Evolutionary conservation across 2,888 invertebrate species (phyloP).

Genomic region (Pseudococcus jackbeardsleyi): DNA sequence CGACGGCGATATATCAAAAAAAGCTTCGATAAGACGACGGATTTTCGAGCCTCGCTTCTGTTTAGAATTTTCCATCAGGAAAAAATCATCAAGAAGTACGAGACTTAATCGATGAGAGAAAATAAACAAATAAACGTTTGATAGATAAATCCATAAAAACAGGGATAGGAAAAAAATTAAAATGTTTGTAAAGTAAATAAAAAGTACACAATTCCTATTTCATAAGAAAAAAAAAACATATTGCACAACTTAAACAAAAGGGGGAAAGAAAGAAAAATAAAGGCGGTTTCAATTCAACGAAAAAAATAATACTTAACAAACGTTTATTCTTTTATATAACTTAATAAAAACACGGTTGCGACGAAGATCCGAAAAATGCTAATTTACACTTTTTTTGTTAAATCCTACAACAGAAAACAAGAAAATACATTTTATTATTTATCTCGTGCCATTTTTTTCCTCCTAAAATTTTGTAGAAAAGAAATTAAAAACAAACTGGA

Average conservation of each 20-base stretch:
- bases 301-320: constrained; percentile 5
- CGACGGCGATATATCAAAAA: neutral
- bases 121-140: constrained; percentile 41
- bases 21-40: neutral
- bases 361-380: constrained; percentile 45
- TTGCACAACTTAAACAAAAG: constrained; percentile 36
- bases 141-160: neutral
- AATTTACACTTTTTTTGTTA: constrained; percentile 49
- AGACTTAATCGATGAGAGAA: constrained; percentile 6
- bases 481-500: neutral
- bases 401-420: constrained; percentile 42
- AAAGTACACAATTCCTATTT: constrained; percentile 43
- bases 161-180: neutral
- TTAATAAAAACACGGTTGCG: constrained; percentile 25
- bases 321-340: constrained; percentile 19
- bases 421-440: constrained; percentile 34
- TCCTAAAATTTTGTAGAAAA: neutral
- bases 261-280: neutral
- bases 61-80: neutral
- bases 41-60: neutral
- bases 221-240: constrained; percentile 36
- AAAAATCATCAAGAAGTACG: neutral
- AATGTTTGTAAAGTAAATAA: constrained; percentile 33
- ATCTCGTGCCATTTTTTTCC: neutral
- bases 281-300: neutral